Conservation (phyloP, 2,113 vertebrate genomes). For the Xiphorhynchus elegans region DNA sequence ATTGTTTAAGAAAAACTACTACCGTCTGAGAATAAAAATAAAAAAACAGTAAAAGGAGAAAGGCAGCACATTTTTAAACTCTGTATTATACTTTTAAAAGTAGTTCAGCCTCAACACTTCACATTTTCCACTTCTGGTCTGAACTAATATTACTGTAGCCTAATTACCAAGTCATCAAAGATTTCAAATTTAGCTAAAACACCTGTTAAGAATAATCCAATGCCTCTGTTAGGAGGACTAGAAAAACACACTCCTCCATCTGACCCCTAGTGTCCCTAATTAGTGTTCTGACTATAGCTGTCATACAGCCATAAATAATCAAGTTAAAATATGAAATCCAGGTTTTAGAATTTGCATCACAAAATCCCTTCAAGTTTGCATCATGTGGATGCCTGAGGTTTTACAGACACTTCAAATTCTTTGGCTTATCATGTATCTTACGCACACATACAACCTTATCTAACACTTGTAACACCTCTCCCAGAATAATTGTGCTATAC, state of each 20-base stretch:
- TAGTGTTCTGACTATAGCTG: neutral
- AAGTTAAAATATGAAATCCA: neutral
- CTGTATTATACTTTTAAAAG: neutral
- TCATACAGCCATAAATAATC: neutral
- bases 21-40: neutral
- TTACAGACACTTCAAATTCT: neutral
- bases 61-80: neutral
- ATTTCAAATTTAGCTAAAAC: neutral
- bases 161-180: neutral
- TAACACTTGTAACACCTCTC: neutral
- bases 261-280: neutral
- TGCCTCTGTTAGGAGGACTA: neutral
- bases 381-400: neutral
- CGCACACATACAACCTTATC: neutral
- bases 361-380: neutral
- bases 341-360: neutral
- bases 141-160: neutral
- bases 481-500: neutral
- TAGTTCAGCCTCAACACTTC: neutral
- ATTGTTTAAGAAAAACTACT: neutral
- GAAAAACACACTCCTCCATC: neutral
- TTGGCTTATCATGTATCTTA: neutral
- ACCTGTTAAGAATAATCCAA: neutral
- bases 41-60: neutral
- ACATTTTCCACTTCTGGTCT: neutral